Percentiles rank a stretch among this genome's conserved stretches.
phyloP scores from a whole-genome alignment of 2,113 vertebrate genomes.

The Dermatemys mawii region DNA sequence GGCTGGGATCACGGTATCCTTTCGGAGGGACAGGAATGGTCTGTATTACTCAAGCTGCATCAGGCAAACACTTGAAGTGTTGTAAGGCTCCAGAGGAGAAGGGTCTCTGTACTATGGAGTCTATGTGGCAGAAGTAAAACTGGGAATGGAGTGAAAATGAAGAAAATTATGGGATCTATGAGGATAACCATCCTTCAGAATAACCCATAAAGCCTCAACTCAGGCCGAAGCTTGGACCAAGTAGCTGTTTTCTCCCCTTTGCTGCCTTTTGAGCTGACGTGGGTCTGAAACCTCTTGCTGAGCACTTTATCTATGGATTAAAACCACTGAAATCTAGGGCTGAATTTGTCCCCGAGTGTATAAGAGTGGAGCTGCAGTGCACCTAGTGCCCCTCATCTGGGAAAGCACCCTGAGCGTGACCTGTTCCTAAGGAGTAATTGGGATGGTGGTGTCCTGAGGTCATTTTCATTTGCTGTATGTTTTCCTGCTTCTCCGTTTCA shows the following conservation, averaged over 20 bases:
- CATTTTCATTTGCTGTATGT: not conserved
- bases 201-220: not conserved
- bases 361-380: not conserved
- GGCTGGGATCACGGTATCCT: not conserved
- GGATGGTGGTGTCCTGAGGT: not conserved
- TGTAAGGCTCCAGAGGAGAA: not conserved
- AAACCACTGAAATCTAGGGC: not conserved
- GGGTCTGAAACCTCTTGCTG: not conserved
- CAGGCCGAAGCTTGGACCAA: not conserved
- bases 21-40: not conserved
- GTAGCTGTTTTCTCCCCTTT: not conserved
- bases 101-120: not conserved
- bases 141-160: not conserved
- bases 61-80: not conserved
- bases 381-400: not conserved
- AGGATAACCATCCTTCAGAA: not conserved
- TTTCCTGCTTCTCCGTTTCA: not conserved
- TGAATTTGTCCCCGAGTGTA: not conserved
- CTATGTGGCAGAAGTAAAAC: not conserved
- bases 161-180: not conserved
- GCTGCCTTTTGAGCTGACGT: not conserved
- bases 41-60: not conserved
- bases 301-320: not conserved
- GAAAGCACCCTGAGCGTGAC: not conserved
- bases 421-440: not conserved